phyloP scores from a whole-genome alignment of 2,113 vertebrate genomes.

The Bambusicola thoracicus region DNA sequence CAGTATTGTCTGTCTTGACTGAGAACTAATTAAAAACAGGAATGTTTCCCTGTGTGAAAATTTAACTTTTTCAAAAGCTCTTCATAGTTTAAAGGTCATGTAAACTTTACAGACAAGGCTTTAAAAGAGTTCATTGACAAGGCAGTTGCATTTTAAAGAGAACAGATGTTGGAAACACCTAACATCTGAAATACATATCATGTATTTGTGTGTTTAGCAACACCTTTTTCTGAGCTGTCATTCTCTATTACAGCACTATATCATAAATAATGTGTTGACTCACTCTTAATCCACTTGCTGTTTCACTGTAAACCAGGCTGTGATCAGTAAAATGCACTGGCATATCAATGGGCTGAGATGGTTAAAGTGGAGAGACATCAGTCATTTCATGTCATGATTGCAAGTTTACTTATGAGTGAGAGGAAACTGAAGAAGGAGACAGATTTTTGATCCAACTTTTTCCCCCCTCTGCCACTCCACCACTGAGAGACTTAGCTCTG shows the following conservation, averaged over 20 bases:
- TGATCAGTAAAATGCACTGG: constrained; percentile 75
- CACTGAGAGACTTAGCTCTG: background rate
- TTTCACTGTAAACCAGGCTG: constrained; percentile 54
- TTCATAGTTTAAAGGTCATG: background rate
- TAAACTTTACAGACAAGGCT: background rate
- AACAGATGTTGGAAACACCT: constrained; percentile 73
- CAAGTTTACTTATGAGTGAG: background rate
- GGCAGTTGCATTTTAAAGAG: background rate
- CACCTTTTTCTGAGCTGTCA: constrained; percentile 66
- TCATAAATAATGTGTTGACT: constrained; percentile 76
- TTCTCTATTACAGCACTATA: constrained; percentile 56
- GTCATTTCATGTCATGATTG: background rate
- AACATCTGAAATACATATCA: constrained; percentile 50
- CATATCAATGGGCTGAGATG: constrained; percentile 71
- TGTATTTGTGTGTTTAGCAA: constrained; percentile 42
- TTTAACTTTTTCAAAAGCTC: background rate
- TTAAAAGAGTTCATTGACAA: background rate
- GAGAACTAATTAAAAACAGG: background rate
- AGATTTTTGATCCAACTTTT: background rate
- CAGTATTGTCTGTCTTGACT: background rate
- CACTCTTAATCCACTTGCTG: constrained; percentile 76
- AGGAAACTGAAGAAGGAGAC: background rate
- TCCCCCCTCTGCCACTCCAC: background rate
- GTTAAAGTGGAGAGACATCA: constrained; percentile 65
- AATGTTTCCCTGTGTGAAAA: background rate